phyloP scores from a whole-genome alignment of 2,113 vertebrate species.

The Castor canadensis region DNA sequence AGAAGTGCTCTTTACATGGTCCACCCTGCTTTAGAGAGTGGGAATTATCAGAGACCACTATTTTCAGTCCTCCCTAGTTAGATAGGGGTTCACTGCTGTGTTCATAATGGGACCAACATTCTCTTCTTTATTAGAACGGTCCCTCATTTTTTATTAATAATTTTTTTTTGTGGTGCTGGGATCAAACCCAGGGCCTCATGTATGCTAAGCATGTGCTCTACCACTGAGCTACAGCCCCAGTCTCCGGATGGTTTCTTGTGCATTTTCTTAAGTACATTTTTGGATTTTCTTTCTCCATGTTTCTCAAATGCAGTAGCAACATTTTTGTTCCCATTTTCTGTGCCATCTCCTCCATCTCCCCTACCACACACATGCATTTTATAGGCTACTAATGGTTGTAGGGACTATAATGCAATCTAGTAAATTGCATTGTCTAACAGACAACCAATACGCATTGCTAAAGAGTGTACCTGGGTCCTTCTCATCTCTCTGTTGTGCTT shows the following conservation, averaged over 20 bases:
- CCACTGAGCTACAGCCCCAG: not conserved
- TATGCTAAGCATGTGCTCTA: not conserved
- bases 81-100: not conserved
- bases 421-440: not conserved
- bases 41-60: not conserved
- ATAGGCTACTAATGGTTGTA: not conserved
- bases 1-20: too few relatives aligned
- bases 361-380: too few relatives aligned
- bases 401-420: not conserved
- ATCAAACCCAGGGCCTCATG: not conserved
- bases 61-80: not conserved
- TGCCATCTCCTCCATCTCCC: not conserved
- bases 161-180: not conserved
- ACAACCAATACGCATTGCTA: not conserved
- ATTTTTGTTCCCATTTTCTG: not conserved
- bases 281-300: not conserved
- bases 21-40: not conserved
- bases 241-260: not conserved
- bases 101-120: not conserved
- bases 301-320: not conserved
- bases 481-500: too few relatives aligned
- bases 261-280: not conserved
- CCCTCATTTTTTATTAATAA: not conserved
- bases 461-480: not conserved
- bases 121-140: accelerated